These are phyloP conservation scores for Branchinecta sandiegonensis DNA, from an alignment of 2,888 invertebrate genomes.

Conservation along the genomic window DNA sequence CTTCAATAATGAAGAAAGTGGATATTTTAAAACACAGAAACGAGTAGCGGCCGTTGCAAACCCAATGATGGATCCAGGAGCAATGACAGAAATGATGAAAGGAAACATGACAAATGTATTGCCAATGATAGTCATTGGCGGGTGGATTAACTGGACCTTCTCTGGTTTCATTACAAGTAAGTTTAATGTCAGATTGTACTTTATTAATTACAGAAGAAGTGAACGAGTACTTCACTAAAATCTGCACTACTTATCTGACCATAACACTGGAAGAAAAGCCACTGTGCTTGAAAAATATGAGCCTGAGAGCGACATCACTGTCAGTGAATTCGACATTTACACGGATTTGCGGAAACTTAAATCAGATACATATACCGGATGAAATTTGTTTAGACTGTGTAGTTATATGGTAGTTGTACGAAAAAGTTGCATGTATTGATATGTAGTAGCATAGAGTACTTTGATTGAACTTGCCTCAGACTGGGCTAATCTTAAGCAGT, in stretches of 20 bases:
- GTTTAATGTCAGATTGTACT: constrained; percentile 28
- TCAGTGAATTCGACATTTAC: not conserved
- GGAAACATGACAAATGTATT: constrained; percentile 96
- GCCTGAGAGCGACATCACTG: not conserved
- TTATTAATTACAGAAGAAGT: not conserved
- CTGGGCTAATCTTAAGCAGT: too few relatives aligned
- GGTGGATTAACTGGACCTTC: constrained; percentile 99
- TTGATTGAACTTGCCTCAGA: too few relatives aligned
- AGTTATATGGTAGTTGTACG: too few relatives aligned
- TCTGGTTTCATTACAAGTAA: constrained; percentile 96
- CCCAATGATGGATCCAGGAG: constrained; percentile 88
- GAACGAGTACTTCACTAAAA: not conserved
- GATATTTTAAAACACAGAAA: constrained; percentile 82
- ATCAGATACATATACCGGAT: not conserved
- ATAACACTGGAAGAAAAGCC: not conserved
- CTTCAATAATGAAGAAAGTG: constrained; percentile 86
- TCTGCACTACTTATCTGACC: not conserved
- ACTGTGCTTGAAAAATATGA: not conserved
- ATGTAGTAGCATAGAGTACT: too few relatives aligned
- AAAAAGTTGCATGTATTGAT: too few relatives aligned
- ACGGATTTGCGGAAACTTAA: not conserved
- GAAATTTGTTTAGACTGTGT: too few relatives aligned
- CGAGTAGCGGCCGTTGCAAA: constrained; percentile 65
- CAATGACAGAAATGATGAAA: constrained; percentile 98
- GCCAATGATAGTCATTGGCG: constrained; percentile 98